A percentile compares a stretch with the other conserved stretches of the same genome.
Evolutionary conservation across 1,140 invertebrate species (phyloP).

Genomic region (Ips typographus): DNA sequence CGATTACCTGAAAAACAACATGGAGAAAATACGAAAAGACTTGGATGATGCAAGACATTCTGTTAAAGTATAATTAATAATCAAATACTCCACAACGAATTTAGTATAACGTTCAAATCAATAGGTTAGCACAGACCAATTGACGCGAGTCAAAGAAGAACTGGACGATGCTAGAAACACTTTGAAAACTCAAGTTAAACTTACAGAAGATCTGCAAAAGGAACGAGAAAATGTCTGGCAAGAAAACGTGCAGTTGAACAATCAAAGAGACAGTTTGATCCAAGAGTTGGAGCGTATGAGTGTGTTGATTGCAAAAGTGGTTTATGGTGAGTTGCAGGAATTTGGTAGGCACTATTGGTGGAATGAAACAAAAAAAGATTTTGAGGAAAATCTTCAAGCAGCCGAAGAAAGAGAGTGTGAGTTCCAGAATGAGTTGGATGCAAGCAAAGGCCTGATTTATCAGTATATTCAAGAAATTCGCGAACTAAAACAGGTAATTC

Average conservation of each 20-base stretch:
- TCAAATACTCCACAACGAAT: slow-evolving; percentile 5
- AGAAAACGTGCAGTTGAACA: slow-evolving; percentile 22
- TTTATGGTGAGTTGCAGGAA: slow-evolving; percentile 22
- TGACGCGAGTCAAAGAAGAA: slow-evolving; percentile 3
- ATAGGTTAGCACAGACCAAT: not conserved
- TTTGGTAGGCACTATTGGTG: not conserved
- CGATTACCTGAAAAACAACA: slow-evolving; percentile 40
- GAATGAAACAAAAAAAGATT: slow-evolving; percentile 19
- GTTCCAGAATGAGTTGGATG: slow-evolving; percentile 32
- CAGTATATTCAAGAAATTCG: slow-evolving; percentile 12
- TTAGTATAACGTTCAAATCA: not conserved
- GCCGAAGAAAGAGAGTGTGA: slow-evolving; percentile 32
- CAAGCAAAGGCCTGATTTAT: slow-evolving; percentile 25
- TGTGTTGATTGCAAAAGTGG: slow-evolving; percentile 34
- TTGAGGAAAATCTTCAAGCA: slow-evolving; percentile 32
- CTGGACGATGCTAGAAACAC: slow-evolving; percentile 21
- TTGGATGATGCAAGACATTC: slow-evolving; percentile 35
- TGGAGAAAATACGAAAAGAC: slow-evolving; percentile 37
- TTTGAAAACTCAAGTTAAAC: slow-evolving; percentile 27
- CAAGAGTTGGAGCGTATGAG: slow-evolving; percentile 28
- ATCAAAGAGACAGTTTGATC: slow-evolving; percentile 28
- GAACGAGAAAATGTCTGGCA: slow-evolving; percentile 19
- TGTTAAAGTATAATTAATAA: slow-evolving; percentile 30
- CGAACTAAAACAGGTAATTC: slow-evolving; percentile 25
- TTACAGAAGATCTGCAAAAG: not conserved